Evolutionary conservation across 2,113 vertebrate species (phyloP).

Genomic region (Podiceps cristatus): DNA sequence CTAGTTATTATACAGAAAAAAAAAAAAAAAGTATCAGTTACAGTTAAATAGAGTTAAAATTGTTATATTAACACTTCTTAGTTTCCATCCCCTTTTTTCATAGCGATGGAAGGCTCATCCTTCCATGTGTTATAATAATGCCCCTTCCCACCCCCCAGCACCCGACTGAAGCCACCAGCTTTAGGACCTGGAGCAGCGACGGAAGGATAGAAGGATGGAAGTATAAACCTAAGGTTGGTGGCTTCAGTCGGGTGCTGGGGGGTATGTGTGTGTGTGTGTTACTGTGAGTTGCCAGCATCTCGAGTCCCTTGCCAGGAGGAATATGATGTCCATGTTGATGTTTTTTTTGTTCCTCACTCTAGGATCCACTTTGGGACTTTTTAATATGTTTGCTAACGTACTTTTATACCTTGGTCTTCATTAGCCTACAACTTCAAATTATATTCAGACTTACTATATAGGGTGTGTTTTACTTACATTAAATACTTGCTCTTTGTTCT

Average conservation of each 20-base stretch:
- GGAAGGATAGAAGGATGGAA: no score
- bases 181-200: background rate
- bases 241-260: background rate
- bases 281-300: background rate
- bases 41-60: background rate
- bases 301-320: background rate
- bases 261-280: background rate
- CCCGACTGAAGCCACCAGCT: background rate
- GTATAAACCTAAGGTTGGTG: no score
- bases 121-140: background rate
- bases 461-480: background rate
- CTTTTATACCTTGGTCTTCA: background rate
- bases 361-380: background rate
- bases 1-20: background rate
- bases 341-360: background rate
- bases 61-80: no score
- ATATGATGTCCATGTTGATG: background rate
- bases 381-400: background rate
- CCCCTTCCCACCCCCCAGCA: background rate
- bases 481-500: background rate
- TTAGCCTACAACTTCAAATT: background rate
- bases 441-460: background rate
- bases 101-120: background rate
- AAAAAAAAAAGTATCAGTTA: background rate
- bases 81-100: background rate